Percentiles rank a stretch among this genome's conserved stretches.
These are phyloP conservation scores for Stichopus horrens DNA, from an alignment of 53 echinoderm and acorn worm species.

Conservation along the genomic window DNA sequence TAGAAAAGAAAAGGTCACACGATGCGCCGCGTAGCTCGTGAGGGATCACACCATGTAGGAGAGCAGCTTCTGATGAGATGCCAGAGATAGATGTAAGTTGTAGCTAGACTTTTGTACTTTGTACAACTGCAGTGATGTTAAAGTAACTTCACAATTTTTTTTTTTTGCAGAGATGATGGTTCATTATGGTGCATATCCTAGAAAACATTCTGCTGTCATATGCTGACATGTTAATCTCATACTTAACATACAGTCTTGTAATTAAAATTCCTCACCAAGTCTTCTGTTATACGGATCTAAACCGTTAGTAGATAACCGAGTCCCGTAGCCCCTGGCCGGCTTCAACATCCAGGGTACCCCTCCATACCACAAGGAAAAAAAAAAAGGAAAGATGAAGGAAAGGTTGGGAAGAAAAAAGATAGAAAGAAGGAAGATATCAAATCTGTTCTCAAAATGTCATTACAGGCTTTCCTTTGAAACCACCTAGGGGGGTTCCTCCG, in stretches of 20 bases:
- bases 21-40: no score
- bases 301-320: neutral
- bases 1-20: neutral
- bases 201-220: conserved; percentile 18
- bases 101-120: no score
- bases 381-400: neutral
- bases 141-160: no score
- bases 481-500: neutral
- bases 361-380: neutral
- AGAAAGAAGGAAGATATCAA: no score
- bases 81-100: no score
- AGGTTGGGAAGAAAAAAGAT: neutral
- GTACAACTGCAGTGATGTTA: no score
- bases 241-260: conserved; percentile 5
- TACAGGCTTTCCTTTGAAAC: neutral
- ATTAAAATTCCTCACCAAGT: conserved; percentile 35
- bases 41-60: no score
- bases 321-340: neutral
- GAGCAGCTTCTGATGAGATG: no score
- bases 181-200: neutral
- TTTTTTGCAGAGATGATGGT: no score
- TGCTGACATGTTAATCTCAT: conserved; percentile 31
- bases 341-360: neutral
- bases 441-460: neutral
- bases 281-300: neutral